Evolutionary conservation across 2,888 invertebrate genomes (phyloP).

Genomic region (Chydorus sphaericus): DNA sequence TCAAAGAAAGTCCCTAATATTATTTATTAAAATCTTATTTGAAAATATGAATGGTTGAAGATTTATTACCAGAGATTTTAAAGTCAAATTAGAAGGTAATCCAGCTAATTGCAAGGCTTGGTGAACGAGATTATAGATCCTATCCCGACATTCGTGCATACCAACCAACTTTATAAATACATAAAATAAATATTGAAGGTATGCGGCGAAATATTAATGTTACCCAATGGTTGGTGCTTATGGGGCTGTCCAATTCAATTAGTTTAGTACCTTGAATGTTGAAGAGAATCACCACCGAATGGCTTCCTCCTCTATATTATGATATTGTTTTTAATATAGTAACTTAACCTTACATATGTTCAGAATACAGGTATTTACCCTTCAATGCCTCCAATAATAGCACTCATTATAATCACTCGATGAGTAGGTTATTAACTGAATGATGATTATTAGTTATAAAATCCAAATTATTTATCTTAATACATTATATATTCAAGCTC

Average conservation of each 20-base stretch:
- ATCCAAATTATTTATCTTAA: too few relatives aligned
- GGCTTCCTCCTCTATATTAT: slow-evolving; percentile 62
- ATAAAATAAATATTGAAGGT: not conserved
- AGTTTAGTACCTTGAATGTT: slow-evolving; percentile 53
- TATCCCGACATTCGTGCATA: slow-evolving; percentile 55
- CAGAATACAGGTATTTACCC: slow-evolving; percentile 21
- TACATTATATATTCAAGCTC: too few relatives aligned
- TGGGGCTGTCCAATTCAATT: slow-evolving; percentile 46
- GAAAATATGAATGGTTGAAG: not conserved
- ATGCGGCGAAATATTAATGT: slow-evolving; percentile 16
- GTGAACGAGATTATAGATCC: slow-evolving; percentile 57
- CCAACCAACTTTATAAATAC: slow-evolving; percentile 42
- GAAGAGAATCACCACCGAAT: slow-evolving; percentile 62
- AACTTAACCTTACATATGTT: slow-evolving; percentile 2
- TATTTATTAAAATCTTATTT: not conserved
- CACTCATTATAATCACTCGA: too few relatives aligned
- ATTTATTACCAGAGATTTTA: slow-evolving; percentile 52
- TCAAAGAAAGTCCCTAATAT: slow-evolving; percentile 60
- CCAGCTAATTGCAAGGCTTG: slow-evolving; percentile 46
- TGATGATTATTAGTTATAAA: too few relatives aligned
- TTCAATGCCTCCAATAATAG: slow-evolving; percentile 25
- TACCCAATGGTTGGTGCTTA: slow-evolving; percentile 69
- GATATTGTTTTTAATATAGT: too few relatives aligned
- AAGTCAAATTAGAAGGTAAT: slow-evolving; percentile 40
- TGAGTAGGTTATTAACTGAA: too few relatives aligned